A percentile compares a stretch with the other conserved stretches of the same genome.
These are phyloP conservation scores for Melinaea menophilus DNA, from an alignment of 2,888 invertebrate genomes.

Conservation along the genomic window DNA sequence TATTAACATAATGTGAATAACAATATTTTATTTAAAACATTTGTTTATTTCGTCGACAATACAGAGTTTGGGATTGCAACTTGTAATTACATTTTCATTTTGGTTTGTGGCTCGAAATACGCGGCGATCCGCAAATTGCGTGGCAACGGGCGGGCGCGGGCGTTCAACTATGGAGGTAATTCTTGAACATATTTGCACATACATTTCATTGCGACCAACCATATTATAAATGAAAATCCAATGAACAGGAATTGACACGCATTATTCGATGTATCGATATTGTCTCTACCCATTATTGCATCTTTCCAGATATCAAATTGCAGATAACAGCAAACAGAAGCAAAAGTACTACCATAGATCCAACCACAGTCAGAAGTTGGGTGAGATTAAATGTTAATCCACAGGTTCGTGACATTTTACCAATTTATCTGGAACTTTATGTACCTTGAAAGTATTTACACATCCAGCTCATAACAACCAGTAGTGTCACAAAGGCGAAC, in stretches of 20 bases:
- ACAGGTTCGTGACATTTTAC: constrained; percentile 13
- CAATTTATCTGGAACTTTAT: constrained; percentile 13
- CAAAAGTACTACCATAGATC: constrained; percentile 29
- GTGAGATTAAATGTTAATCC: constrained; percentile 14
- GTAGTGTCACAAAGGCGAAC: constrained; percentile 54
- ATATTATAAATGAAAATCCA: constrained; percentile 19
- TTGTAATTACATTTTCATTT: constrained; percentile 33
- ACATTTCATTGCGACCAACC: constrained; percentile 43
- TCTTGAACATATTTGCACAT: constrained; percentile 45
- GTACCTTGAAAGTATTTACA: constrained; percentile 55
- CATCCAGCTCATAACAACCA: constrained; percentile 61
- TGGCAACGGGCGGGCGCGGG: constrained; percentile 10
- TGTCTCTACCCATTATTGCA: constrained; percentile 22
- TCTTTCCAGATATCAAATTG: constrained; percentile 20
- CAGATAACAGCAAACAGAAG: constrained; percentile 28
- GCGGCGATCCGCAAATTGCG: constrained; percentile 20
- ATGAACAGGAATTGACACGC: constrained; percentile 32
- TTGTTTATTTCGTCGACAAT: constrained; percentile 19
- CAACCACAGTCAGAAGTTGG: constrained; percentile 25
- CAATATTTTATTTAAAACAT: neutral
- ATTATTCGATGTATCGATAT: constrained; percentile 21
- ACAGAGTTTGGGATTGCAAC: constrained; percentile 25
- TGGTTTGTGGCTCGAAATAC: constrained; percentile 16
- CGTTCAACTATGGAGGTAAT: constrained; percentile 36
- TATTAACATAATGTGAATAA: no score